phyloP scores from a whole-genome alignment of 2,797 vertebrate species.

The Argyrosomus regius region DNA sequence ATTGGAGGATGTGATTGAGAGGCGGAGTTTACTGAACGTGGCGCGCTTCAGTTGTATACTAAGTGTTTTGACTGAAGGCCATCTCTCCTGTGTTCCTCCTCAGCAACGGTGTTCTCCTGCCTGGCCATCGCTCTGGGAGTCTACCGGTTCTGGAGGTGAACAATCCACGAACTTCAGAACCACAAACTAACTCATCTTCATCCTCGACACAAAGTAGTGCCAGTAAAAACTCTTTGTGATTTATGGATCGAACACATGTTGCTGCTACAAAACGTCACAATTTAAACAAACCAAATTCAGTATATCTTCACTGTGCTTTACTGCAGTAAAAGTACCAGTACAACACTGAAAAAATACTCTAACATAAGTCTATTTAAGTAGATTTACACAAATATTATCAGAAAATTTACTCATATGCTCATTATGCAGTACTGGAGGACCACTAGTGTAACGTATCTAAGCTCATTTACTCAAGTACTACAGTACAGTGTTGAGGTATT shows the following conservation, averaged over 20 bases:
- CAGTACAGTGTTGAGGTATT: background rate
- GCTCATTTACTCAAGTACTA: background rate
- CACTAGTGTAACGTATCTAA: too few relatives aligned
- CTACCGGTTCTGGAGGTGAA: slow-evolving; percentile 93
- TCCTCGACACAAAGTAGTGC: background rate
- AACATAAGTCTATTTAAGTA: too few relatives aligned
- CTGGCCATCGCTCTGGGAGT: slow-evolving; percentile 93
- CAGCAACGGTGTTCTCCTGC: slow-evolving; percentile 94
- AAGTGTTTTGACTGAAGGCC: too few relatives aligned
- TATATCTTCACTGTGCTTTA: background rate
- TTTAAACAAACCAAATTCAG: background rate
- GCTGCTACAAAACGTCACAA: background rate
- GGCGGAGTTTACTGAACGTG: background rate
- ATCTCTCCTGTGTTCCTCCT: slow-evolving; percentile 19
- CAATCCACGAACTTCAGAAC: background rate
- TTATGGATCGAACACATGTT: background rate
- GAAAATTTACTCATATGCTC: too few relatives aligned
- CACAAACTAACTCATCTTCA: background rate
- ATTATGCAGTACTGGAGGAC: too few relatives aligned
- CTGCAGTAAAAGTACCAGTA: background rate
- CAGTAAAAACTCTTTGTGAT: background rate
- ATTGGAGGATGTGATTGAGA: background rate
- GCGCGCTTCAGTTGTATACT: too few relatives aligned
- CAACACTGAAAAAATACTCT: too few relatives aligned
- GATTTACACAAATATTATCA: too few relatives aligned